Conservation (phyloP, 2,888 invertebrate genomes). For the Panorpa germanica region DNA sequence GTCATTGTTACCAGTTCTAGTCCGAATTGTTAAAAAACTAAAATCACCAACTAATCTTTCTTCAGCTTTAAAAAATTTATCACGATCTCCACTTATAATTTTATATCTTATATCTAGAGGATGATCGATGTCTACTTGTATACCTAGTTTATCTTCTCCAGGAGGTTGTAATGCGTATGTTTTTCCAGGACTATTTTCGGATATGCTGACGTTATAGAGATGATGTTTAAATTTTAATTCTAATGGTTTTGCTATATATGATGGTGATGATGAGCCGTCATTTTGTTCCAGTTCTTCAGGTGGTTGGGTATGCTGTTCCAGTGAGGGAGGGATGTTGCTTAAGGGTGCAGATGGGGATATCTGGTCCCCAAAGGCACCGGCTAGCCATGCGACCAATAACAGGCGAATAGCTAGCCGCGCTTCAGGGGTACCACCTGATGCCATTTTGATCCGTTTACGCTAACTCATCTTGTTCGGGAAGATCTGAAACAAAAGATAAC, state of each 20-base stretch:
- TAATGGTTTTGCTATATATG: constrained; percentile 10
- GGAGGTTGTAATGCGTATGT: constrained; percentile 58
- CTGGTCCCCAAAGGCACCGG: no score
- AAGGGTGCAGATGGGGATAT: no score
- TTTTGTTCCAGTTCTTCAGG: no score
- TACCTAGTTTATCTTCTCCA: constrained; percentile 64
- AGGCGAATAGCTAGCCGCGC: no score
- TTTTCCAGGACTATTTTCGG: constrained; percentile 82
- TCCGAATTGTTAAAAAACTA: constrained; percentile 79
- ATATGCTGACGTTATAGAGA: constrained; percentile 73
- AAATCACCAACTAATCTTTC: constrained; percentile 82
- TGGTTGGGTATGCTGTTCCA: no score
- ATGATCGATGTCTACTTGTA: constrained; percentile 31
- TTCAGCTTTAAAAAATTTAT: constrained; percentile 86
- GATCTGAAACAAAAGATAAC: no score
- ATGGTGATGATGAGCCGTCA: no score
- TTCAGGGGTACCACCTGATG: no score
- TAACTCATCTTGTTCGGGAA: no score
- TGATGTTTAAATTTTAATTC: constrained; percentile 51
- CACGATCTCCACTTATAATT: constrained; percentile 72
- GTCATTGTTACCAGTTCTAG: constrained; percentile 68
- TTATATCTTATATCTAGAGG: constrained; percentile 55
- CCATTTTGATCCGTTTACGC: no score
- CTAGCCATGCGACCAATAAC: no score
- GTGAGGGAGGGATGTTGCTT: no score